These are phyloP conservation scores for Plemyria rubiginata DNA, from an alignment of 2,888 invertebrate genomes.

Conservation along the genomic window DNA sequence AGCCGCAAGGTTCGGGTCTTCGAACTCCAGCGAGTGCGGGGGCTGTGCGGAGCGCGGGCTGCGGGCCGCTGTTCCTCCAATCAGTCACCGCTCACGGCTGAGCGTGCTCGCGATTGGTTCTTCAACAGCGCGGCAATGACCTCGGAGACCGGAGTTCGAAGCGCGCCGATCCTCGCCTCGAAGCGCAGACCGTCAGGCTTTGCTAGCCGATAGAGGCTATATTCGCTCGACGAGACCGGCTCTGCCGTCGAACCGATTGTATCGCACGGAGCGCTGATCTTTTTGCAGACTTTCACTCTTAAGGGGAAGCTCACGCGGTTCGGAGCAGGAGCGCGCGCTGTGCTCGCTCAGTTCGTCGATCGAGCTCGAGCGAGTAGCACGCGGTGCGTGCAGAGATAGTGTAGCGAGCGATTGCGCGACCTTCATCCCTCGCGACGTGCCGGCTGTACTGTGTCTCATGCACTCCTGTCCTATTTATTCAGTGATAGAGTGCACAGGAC, in stretches of 20 bases:
- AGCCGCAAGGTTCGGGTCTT: constrained; percentile 94
- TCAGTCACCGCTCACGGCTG: constrained; percentile 73
- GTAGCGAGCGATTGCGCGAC: constrained; percentile 65
- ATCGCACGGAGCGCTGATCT: constrained; percentile 80
- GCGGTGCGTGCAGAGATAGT: constrained; percentile 70
- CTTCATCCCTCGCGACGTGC: constrained; percentile 79
- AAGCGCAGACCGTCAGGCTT: constrained; percentile 82
- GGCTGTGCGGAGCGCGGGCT: constrained; percentile 67
- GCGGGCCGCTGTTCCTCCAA: constrained; percentile 75
- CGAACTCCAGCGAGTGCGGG: constrained; percentile 84
- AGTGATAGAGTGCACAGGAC: constrained; percentile 63
- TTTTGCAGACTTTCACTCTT: constrained; percentile 86
- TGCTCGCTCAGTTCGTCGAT: constrained; percentile 83
- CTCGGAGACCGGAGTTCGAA: constrained; percentile 92
- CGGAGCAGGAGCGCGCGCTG: constrained; percentile 76
- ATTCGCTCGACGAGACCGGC: constrained; percentile 71
- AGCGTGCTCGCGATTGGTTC: constrained; percentile 82
- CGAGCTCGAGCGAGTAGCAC: constrained; percentile 83
- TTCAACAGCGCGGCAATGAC: constrained; percentile 90
- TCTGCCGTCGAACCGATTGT: constrained; percentile 76
- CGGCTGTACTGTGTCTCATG: constrained; percentile 65
- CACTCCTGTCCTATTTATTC: constrained; percentile 74
- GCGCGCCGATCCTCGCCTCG: constrained; percentile 88
- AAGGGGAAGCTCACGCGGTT: constrained; percentile 74
- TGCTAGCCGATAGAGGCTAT: constrained; percentile 79